Conservation (phyloP, 2,888 invertebrate species). For the Horisme vitalbata region DNA sequence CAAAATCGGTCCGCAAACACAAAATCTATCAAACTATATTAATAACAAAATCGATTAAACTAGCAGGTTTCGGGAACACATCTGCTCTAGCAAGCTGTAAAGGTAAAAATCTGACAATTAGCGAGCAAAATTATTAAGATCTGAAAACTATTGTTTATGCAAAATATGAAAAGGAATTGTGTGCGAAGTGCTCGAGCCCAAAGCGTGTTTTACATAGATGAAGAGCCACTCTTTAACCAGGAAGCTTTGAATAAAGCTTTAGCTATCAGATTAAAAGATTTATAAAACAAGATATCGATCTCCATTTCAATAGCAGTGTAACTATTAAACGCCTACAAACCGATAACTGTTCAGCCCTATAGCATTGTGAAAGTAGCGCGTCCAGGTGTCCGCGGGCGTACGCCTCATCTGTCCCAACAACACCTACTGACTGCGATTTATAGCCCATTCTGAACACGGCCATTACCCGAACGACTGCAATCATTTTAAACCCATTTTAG, state of each 20-base stretch:
- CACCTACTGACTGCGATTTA: conserved; percentile 39
- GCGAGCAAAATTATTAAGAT: too few species aligned
- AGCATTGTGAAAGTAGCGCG: conserved; percentile 47
- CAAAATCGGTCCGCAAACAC: neutral
- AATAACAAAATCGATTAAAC: too few species aligned
- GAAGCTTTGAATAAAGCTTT: too few species aligned
- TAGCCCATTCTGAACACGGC: conserved; percentile 17
- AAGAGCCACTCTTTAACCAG: too few species aligned
- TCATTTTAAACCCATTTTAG: conserved; percentile 13
- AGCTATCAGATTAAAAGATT: conserved; percentile 1
- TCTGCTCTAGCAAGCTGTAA: too few species aligned
- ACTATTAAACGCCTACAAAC: conserved; percentile 19
- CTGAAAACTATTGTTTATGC: too few species aligned
- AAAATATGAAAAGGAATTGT: too few species aligned
- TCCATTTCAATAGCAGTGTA: conserved; percentile 8
- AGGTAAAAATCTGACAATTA: too few species aligned
- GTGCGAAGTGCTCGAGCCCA: too few species aligned
- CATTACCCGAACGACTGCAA: conserved; percentile 16
- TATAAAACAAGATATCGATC: conserved; percentile 11
- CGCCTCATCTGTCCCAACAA: conserved; percentile 51
- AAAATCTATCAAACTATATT: too few species aligned
- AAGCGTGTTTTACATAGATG: too few species aligned
- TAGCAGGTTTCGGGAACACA: too few species aligned
- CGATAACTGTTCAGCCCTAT: conserved; percentile 24
- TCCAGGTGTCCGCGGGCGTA: conserved; percentile 43